These are phyloP conservation scores for Petrocephalus sullivani DNA, from an alignment of 2,797 vertebrate species.

Conservation along the genomic window DNA sequence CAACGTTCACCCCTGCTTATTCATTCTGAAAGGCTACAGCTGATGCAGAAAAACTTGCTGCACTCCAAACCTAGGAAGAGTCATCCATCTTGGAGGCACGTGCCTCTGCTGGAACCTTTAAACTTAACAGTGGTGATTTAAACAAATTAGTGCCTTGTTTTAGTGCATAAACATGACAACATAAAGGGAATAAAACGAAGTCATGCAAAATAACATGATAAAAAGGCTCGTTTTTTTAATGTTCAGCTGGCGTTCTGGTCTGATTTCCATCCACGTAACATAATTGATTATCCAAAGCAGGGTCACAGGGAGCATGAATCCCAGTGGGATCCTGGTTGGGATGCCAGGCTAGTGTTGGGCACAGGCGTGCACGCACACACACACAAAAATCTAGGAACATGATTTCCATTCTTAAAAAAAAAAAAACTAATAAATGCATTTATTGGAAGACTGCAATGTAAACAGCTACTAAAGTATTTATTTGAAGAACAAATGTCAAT, in stretches of 20 bases:
- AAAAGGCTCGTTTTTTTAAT: background rate
- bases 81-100: background rate
- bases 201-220: background rate
- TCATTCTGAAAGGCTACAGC: background rate
- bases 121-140: background rate
- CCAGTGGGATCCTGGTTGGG: background rate
- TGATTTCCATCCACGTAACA: background rate
- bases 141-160: background rate
- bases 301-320: background rate
- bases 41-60: background rate
- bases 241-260: background rate
- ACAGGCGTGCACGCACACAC: background rate
- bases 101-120: background rate
- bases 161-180: background rate
- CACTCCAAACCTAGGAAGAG: background rate
- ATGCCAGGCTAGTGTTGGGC: background rate
- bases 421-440: background rate
- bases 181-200: background rate
- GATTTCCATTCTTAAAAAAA: background rate
- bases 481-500: background rate
- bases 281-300: background rate
- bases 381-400: background rate
- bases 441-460: background rate
- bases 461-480: background rate
- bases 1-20: background rate